Percentiles rank a stretch among this genome's conserved stretches.
These are phyloP conservation scores for Asteroscopus sphinx DNA, from an alignment of 2,888 invertebrate species.

Conservation along the genomic window DNA sequence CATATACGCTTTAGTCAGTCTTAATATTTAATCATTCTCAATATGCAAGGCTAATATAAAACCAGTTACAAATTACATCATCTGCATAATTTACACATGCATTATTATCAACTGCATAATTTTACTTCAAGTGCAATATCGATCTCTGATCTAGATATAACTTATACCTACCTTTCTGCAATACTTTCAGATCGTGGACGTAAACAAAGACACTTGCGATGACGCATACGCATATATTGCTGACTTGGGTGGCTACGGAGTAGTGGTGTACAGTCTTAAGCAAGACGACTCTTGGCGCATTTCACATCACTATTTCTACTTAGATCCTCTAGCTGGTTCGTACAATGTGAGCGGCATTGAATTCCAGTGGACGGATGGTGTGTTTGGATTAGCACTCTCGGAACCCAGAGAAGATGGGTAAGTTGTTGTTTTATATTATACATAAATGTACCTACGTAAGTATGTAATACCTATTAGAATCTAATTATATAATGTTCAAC, in stretches of 20 bases:
- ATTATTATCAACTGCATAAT: too few species aligned
- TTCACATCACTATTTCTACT: slow-evolving; percentile 95
- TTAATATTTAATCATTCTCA: too few species aligned
- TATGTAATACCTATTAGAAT: too few species aligned
- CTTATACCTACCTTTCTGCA: not conserved
- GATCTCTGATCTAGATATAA: slow-evolving; percentile 4
- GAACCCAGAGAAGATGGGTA: slow-evolving; percentile 89
- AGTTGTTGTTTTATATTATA: slow-evolving; percentile 45
- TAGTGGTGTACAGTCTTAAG: slow-evolving; percentile 94
- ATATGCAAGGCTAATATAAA: not conserved
- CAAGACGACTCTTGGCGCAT: slow-evolving; percentile 94
- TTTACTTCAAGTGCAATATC: not conserved
- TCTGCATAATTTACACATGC: too few species aligned
- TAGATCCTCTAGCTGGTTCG: slow-evolving; percentile 94
- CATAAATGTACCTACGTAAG: too few species aligned
- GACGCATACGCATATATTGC: slow-evolving; percentile 94
- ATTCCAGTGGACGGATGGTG: slow-evolving; percentile 96
- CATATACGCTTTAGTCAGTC: too few species aligned
- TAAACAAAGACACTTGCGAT: slow-evolving; percentile 92
- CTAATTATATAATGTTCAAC: too few species aligned
- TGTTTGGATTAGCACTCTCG: slow-evolving; percentile 93
- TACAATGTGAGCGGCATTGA: slow-evolving; percentile 94
- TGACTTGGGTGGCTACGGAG: slow-evolving; percentile 93
- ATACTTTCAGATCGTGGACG: slow-evolving; percentile 91
- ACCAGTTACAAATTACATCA: too few species aligned